phyloP scores from a whole-genome alignment of 2,888 invertebrate genomes.

The Drosophila heteroneura region DNA sequence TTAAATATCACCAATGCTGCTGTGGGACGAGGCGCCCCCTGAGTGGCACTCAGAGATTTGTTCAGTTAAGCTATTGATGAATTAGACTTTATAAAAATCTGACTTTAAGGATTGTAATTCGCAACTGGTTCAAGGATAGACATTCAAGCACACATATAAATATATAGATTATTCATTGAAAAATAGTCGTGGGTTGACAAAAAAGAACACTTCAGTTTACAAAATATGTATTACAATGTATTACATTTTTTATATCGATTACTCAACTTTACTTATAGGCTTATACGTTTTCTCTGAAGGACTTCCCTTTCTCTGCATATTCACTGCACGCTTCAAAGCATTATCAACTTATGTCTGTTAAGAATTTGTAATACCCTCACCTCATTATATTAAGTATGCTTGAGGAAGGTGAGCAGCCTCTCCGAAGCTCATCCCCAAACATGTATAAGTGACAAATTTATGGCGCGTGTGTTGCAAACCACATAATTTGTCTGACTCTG shows the following conservation, averaged over 20 bases:
- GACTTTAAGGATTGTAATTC: slow-evolving; percentile 5
- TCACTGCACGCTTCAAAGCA: slow-evolving; percentile 23
- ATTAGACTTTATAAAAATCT: slow-evolving; percentile 1
- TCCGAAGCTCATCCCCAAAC: slow-evolving; percentile 15
- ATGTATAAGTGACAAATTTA: slow-evolving; percentile 77
- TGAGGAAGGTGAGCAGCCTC: slow-evolving; percentile 52
- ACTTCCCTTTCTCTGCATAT: background rate
- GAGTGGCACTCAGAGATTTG: slow-evolving; percentile 39
- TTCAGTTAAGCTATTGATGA: slow-evolving; percentile 28
- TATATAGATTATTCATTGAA: background rate
- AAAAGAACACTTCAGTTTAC: background rate
- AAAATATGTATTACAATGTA: background rate
- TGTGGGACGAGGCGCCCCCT: slow-evolving; percentile 16
- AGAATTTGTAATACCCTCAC: slow-evolving; percentile 40
- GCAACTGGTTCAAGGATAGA: slow-evolving; percentile 9
- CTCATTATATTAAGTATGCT: slow-evolving; percentile 52
- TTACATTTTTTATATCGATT: background rate
- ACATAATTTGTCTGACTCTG: slow-evolving; percentile 78
- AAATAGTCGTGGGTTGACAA: background rate
- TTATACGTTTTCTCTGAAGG: background rate
- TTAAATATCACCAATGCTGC: slow-evolving; percentile 57
- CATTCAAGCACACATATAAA: background rate
- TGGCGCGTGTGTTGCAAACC: slow-evolving; percentile 79
- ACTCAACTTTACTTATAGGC: background rate
- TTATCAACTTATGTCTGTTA: slow-evolving; percentile 28